These are phyloP conservation scores for Schrankia costaestrigalis DNA, from an alignment of 2,888 invertebrate species.

Conservation along the genomic window DNA sequence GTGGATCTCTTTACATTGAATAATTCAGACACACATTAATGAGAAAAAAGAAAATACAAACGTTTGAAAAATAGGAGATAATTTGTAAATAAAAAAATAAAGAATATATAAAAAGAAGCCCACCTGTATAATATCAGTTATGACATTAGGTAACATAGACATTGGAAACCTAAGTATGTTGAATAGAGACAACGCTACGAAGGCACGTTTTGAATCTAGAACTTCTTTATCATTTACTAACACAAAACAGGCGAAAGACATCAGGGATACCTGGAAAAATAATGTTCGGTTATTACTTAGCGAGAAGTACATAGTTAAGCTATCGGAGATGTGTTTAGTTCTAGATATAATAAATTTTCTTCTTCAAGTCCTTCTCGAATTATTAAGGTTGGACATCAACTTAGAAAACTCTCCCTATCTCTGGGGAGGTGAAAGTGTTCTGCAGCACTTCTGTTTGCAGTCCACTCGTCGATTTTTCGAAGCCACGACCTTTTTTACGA, in stretches of 20 bases:
- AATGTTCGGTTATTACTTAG: background rate
- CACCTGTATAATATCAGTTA: conserved; percentile 94
- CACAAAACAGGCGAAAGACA: conserved; percentile 94
- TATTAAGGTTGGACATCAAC: no score
- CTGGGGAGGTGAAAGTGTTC: no score
- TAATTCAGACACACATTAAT: no score
- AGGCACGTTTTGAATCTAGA: conserved; percentile 93
- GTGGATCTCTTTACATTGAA: no score
- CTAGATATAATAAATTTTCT: no score
- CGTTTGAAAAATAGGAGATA: no score
- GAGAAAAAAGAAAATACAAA: no score
- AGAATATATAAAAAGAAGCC: conserved; percentile 50
- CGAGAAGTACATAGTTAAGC: background rate
- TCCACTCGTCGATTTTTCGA: no score
- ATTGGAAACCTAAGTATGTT: conserved; percentile 98
- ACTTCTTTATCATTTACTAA: conserved; percentile 90
- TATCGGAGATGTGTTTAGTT: background rate
- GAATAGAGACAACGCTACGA: conserved; percentile 97
- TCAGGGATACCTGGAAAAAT: conserved; percentile 86
- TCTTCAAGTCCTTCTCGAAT: no score
- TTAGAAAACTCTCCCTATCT: no score
- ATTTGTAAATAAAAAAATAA: conserved; percentile 12
- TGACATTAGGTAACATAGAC: conserved; percentile 97
- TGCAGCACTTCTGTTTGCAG: no score
- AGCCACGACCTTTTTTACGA: no score